Percentiles rank a stretch among this genome's conserved stretches.
Conservation (phyloP, 2,797 vertebrate genomes). For the Megaceryle alcyon region DNA sequence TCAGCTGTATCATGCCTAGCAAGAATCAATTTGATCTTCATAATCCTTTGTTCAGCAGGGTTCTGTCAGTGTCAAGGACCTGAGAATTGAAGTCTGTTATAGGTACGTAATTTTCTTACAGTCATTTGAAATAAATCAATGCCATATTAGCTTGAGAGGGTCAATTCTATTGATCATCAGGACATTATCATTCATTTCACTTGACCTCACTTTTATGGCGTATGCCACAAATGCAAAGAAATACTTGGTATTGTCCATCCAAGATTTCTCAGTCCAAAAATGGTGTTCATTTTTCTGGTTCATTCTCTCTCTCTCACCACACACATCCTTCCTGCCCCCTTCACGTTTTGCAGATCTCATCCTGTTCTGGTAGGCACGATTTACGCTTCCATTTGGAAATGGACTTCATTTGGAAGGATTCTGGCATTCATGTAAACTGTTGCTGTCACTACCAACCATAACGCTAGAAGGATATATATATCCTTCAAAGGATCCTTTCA, state of each 20-base stretch:
- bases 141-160: not conserved
- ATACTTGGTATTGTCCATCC: not conserved
- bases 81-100: not conserved
- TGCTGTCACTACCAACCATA: not conserved
- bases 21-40: not conserved
- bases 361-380: not conserved
- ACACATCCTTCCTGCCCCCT: fast-evolving
- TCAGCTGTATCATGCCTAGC: not conserved
- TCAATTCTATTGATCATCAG: not conserved
- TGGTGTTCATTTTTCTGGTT: not conserved
- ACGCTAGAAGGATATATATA: not conserved
- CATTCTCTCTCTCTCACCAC: not conserved
- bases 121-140: not conserved
- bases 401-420: not conserved
- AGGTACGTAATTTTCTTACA: not conserved
- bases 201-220: not conserved
- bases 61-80: not conserved
- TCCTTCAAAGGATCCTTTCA: not conserved
- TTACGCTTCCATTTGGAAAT: not conserved
- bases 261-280: not conserved
- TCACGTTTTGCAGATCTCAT: not conserved
- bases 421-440: not conserved
- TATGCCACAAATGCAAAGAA: not conserved
- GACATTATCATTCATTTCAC: not conserved
- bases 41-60: not conserved